phyloP scores from a whole-genome alignment of 2,888 invertebrate genomes.

The Athripsodes cinereus region DNA sequence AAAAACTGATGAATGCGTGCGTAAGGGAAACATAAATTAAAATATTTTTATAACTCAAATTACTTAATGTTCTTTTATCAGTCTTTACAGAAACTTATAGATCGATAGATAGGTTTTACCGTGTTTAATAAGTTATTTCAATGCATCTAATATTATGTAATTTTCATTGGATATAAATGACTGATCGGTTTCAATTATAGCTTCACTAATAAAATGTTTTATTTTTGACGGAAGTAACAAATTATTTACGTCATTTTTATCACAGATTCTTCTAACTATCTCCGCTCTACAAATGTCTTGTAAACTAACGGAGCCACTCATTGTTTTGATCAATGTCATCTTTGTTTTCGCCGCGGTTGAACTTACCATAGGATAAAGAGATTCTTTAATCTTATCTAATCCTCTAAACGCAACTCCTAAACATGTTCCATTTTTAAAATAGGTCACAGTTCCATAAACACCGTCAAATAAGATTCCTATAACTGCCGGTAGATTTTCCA shows the following conservation, averaged over 20 bases:
- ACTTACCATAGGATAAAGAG: constrained; percentile 62
- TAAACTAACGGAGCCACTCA: constrained; percentile 58
- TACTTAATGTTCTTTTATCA: no score
- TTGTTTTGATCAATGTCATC: constrained; percentile 56
- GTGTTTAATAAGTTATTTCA: no score
- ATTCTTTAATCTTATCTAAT: constrained; percentile 54
- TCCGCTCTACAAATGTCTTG: constrained; percentile 62
- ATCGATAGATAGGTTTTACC: no score
- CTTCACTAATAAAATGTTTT: constrained; percentile 51
- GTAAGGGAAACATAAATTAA: no score
- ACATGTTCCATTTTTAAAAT: constrained; percentile 62
- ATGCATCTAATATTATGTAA: neutral
- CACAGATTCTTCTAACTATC: constrained; percentile 51
- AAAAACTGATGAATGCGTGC: no score
- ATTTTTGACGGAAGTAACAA: constrained; percentile 55
- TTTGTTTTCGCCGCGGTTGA: constrained; percentile 72
- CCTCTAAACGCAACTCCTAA: constrained; percentile 67
- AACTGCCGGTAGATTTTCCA: constrained; percentile 61
- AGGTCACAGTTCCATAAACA: constrained; percentile 60
- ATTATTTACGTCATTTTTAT: constrained; percentile 46
- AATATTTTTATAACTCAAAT: no score
- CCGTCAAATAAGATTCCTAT: constrained; percentile 66
- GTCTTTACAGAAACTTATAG: no score
- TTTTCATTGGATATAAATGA: constrained; percentile 3
- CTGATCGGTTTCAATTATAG: constrained; percentile 36